A percentile compares a stretch with the other conserved stretches of the same genome.
phyloP scores from a whole-genome alignment of 2,797 vertebrate species.

The Cynopterus sphinx region DNA sequence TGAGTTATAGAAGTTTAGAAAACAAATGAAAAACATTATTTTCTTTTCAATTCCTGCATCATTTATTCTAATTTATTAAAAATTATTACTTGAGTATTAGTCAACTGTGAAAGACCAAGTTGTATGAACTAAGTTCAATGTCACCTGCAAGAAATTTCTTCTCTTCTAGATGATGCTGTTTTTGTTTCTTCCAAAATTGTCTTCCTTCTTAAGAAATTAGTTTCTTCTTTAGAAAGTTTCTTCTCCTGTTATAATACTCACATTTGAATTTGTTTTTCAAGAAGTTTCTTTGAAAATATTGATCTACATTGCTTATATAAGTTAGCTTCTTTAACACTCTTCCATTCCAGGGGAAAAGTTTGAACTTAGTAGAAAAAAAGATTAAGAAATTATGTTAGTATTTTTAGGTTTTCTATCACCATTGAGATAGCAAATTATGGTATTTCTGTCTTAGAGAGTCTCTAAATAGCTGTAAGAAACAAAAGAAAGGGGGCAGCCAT shows the following conservation, averaged over 20 bases:
- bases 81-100: not conserved
- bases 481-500: fast-evolving
- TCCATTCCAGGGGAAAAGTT: not conserved
- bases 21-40: not conserved
- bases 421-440: not conserved
- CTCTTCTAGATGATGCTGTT: not conserved
- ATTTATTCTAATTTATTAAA: not conserved
- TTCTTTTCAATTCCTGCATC: not conserved
- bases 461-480: not conserved
- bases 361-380: not conserved
- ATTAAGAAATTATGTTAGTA: not conserved
- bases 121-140: not conserved
- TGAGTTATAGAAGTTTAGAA: not conserved
- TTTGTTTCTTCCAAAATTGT: not conserved
- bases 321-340: not conserved
- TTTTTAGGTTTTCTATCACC: not conserved
- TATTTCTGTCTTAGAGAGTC: not conserved
- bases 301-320: not conserved
- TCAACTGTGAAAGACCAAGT: not conserved
- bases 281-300: not conserved
- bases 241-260: not conserved
- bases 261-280: not conserved
- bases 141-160: not conserved
- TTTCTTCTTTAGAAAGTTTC: not conserved
- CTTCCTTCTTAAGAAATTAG: not conserved